Evolutionary conservation across 2,113 vertebrate species (phyloP).

Genomic region (Lycocorax pyrrhopterus): DNA sequence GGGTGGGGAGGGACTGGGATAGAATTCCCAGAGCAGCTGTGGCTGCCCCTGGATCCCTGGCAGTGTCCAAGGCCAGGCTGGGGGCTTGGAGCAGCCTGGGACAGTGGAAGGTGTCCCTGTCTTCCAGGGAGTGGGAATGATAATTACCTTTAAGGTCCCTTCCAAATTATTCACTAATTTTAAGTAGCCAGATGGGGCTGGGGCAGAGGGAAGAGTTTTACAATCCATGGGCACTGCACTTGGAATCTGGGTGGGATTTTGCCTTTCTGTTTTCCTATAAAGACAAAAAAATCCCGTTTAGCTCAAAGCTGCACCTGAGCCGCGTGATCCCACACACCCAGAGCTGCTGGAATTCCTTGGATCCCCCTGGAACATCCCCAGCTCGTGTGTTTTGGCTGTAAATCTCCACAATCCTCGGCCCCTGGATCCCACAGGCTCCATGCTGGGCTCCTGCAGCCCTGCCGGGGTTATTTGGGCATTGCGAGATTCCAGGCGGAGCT

Average conservation of each 20-base stretch:
- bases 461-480: background rate
- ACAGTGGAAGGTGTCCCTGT: background rate
- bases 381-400: background rate
- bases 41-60: background rate
- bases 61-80: background rate
- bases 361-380: background rate
- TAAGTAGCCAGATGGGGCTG: background rate
- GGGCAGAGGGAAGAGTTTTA: background rate
- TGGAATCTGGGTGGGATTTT: background rate
- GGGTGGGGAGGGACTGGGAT: accelerated
- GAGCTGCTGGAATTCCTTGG: background rate
- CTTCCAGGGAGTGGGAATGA: too few relatives aligned
- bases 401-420: background rate
- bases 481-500: slow-evolving; percentile 34
- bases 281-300: background rate
- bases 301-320: background rate
- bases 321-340: accelerated
- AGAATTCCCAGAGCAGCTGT: background rate
- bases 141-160: background rate
- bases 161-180: background rate
- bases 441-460: background rate
- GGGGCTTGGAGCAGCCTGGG: background rate
- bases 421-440: background rate
- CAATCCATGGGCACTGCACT: accelerated
- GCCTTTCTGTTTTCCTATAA: background rate